These are phyloP conservation scores for Cynopterus sphinx DNA, from an alignment of 2,797 vertebrate species.

Conservation along the genomic window DNA sequence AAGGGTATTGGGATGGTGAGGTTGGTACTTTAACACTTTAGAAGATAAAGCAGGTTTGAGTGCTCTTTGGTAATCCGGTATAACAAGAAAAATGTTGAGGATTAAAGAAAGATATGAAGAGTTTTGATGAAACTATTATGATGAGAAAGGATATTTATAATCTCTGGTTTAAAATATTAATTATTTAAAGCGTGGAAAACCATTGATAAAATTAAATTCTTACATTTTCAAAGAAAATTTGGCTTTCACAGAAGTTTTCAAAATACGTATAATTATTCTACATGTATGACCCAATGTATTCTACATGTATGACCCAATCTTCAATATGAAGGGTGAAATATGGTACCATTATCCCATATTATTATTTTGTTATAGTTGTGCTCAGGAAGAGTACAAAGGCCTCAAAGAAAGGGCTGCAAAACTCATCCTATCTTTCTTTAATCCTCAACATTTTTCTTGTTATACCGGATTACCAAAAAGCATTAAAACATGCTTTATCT, in stretches of 20 bases:
- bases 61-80: background rate
- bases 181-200: background rate
- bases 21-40: background rate
- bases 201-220: background rate
- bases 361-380: background rate
- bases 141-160: background rate
- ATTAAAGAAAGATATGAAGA: background rate
- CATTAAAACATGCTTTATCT: background rate
- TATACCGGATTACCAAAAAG: background rate
- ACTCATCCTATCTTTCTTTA: background rate
- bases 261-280: background rate
- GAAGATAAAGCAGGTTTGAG: background rate
- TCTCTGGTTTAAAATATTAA: conserved; percentile 2
- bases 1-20: background rate
- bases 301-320: background rate
- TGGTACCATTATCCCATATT: background rate
- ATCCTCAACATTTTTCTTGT: background rate
- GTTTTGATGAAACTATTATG: background rate
- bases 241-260: conserved; percentile 12
- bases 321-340: background rate
- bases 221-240: background rate
- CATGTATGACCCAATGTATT: background rate
- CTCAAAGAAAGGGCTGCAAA: background rate
- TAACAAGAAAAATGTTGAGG: background rate
- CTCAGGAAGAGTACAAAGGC: background rate